Evolutionary conservation across 2,113 vertebrate genomes (phyloP).

Genomic region (Cyanoramphus novaezelandiae): DNA sequence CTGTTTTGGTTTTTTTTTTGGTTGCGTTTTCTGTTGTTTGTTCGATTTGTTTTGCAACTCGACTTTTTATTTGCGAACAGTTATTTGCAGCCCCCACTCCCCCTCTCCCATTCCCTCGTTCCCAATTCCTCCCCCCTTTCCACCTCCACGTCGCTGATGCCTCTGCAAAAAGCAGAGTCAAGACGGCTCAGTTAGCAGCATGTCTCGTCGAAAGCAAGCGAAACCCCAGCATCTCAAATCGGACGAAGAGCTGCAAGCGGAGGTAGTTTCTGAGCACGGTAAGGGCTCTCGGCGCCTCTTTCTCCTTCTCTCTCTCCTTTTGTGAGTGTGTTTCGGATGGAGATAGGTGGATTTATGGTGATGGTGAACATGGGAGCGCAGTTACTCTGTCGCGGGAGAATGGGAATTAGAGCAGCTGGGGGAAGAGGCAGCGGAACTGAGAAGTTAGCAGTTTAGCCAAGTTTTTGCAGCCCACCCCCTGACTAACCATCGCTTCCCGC

Average conservation of each 20-base stretch:
- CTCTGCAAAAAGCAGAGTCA: conserved; percentile 87
- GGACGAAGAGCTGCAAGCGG: conserved; percentile 87
- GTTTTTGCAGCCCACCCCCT: conserved; percentile 41
- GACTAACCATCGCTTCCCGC: background rate
- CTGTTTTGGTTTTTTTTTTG: background rate
- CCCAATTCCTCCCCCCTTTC: conserved; percentile 54
- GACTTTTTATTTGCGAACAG: conserved; percentile 58
- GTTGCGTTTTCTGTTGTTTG: conserved; percentile 17
- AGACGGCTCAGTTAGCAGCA: conserved; percentile 85
- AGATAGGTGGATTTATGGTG: conserved; percentile 44
- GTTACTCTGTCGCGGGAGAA: conserved; percentile 25
- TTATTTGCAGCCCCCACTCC: background rate
- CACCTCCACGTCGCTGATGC: conserved; percentile 85
- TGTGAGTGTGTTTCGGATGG: background rate
- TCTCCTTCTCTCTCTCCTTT: background rate
- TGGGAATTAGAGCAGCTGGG: conserved; percentile 12
- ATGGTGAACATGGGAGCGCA: background rate
- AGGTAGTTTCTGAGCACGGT: conserved; percentile 91
- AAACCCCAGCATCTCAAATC: conserved; percentile 98
- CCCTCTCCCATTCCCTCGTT: background rate
- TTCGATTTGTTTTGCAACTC: conserved; percentile 39
- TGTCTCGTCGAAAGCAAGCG: conserved; percentile 99
- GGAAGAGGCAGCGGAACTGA: conserved; percentile 10
- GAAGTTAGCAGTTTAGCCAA: conserved; percentile 64
- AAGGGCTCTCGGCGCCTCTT: conserved; percentile 57